Percentiles rank a stretch among this genome's conserved stretches.
phyloP scores from a whole-genome alignment of 2,888 invertebrate genomes.

The Dorcus hopei region DNA sequence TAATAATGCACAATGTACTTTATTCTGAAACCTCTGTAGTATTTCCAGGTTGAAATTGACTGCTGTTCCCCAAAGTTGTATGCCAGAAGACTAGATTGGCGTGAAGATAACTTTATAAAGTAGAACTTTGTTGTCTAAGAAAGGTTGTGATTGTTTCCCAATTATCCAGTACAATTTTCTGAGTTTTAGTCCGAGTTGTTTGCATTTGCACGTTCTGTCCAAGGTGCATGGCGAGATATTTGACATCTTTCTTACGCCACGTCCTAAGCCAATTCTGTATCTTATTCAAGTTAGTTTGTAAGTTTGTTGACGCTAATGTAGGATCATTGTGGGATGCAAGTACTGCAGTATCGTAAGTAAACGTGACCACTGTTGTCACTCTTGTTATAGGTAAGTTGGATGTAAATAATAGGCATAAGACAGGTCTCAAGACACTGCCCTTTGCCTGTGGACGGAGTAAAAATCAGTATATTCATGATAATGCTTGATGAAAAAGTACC shows the following conservation, averaged over 20 bases:
- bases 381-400: too few relatives aligned
- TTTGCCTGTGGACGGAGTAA: constrained; percentile 1
- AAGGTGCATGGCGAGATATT: background rate
- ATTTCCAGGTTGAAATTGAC: too few relatives aligned
- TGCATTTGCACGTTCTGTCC: background rate
- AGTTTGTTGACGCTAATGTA: background rate
- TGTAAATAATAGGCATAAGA: constrained; percentile 12
- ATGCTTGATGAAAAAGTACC: background rate
- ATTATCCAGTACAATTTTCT: too few relatives aligned
- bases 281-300: background rate
- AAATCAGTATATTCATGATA: background rate
- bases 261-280: background rate
- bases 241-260: background rate
- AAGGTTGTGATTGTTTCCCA: too few relatives aligned
- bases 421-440: constrained; percentile 22
- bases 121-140: too few relatives aligned
- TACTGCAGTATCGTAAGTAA: constrained; percentile 22
- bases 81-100: too few relatives aligned
- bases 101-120: too few relatives aligned
- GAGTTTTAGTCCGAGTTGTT: background rate
- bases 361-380: background rate
- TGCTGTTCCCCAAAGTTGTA: too few relatives aligned
- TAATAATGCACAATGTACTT: too few relatives aligned
- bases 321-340: constrained; percentile 5
- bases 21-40: too few relatives aligned